phyloP scores from a whole-genome alignment of 2,113 vertebrate genomes.

The Ovis canadensis region DNA sequence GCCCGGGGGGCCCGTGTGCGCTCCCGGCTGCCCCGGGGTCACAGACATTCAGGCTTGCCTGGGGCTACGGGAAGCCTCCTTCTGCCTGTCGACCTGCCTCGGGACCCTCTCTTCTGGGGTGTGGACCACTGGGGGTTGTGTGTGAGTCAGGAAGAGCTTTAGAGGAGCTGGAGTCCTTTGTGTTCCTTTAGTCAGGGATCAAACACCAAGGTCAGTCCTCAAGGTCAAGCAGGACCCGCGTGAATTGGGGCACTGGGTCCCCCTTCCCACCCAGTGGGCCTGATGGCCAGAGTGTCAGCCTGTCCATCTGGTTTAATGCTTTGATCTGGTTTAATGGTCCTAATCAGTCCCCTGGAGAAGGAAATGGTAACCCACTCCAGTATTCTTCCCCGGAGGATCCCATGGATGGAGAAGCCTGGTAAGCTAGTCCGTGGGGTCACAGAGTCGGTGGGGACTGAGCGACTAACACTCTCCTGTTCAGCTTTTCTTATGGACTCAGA shows the following conservation, averaged over 20 bases:
- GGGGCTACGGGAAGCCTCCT: neutral
- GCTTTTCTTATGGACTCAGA: neutral
- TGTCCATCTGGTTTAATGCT: neutral
- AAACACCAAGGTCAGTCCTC: neutral
- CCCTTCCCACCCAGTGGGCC: neutral
- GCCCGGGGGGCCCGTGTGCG: neutral
- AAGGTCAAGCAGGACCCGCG: neutral
- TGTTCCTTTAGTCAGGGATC: neutral
- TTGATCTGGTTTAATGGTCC: neutral
- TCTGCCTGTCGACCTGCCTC: no score
- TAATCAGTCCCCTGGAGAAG: neutral
- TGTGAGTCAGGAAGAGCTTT: neutral
- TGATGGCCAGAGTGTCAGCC: neutral
- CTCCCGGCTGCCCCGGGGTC: neutral
- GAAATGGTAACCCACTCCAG: no score
- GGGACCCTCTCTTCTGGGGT: no score
- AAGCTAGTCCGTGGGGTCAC: neutral
- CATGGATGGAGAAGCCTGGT: no score
- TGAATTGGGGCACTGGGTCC: no score
- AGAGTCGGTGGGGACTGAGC: neutral
- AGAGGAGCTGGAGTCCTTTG: neutral
- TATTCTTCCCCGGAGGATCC: no score
- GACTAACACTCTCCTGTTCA: neutral
- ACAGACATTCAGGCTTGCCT: accelerated
- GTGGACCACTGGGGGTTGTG: neutral